These are phyloP conservation scores for Cryptophagus acutangulus DNA, from an alignment of 2,888 invertebrate species.

Conservation along the genomic window DNA sequence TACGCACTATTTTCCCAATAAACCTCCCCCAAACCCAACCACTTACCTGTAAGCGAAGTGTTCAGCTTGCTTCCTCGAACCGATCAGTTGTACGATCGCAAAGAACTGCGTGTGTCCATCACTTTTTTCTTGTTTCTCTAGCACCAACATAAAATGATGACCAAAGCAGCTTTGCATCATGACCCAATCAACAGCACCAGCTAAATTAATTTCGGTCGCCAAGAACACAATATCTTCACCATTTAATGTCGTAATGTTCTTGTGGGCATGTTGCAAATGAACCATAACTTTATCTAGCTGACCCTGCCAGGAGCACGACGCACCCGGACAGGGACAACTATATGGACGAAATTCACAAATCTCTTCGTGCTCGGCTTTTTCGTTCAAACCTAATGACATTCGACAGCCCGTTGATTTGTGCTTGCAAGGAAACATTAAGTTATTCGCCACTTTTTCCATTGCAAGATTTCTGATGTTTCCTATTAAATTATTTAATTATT, in stretches of 20 bases:
- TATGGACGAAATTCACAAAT: constrained; percentile 97
- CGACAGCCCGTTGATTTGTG: constrained; percentile 94
- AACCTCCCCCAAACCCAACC: no score
- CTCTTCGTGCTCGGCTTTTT: constrained; percentile 98
- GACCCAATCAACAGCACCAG: constrained; percentile 98
- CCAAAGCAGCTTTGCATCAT: constrained; percentile 99
- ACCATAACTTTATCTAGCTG: constrained; percentile 97
- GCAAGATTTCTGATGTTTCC: constrained; percentile 96
- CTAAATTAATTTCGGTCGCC: constrained; percentile 98
- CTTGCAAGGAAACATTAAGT: constrained; percentile 98
- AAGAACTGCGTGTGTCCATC: constrained; percentile 96
- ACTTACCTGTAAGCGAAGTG: constrained; percentile 89
- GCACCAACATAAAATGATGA: constrained; percentile 98
- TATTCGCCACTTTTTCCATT: constrained; percentile 99
- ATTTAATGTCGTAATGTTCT: constrained; percentile 97
- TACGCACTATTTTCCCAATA: no score
- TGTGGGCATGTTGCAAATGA: constrained; percentile 94
- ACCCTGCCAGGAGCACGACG: constrained; percentile 99
- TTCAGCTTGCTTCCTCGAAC: constrained; percentile 97
- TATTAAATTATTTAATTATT: no score
- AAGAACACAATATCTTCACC: constrained; percentile 99
- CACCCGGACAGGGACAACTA: constrained; percentile 98
- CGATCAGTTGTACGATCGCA: constrained; percentile 98
- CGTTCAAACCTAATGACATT: constrained; percentile 88
- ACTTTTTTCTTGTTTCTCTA: constrained; percentile 97